Base-by-base conservation (phyloP, 1,140 invertebrate species). In the Aleiodes sp. region DNA sequence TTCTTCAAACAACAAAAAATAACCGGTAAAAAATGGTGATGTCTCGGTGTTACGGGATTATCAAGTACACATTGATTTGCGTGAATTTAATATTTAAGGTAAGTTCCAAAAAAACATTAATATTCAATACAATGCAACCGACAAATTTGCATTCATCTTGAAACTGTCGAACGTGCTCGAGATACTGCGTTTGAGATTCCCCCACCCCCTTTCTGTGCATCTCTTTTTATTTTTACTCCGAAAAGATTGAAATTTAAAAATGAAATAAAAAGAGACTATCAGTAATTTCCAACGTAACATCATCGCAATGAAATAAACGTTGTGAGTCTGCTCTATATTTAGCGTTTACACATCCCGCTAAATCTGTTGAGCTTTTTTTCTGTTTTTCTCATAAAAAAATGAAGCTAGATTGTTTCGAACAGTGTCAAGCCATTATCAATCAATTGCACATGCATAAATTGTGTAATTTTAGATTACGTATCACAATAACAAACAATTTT, bases 21-120 rank as follows among this genome's bases (percentile, higher is more conserved):
- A 52, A 52, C 21, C 21, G 46, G 46, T 52, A 26, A 52, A 52
- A 76, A 63, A 92, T 92, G 91, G 90, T 89, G 79, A 79, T 91
- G 39, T 87, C 86, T 68, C 88, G 89, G 71, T 93, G 91, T 86
- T 92, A 90, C 84, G 88, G 88, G 62, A 84, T 89, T 75, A 87
- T 92, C 72, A 93, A 93, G 83, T 93, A 90, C 78, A 82, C 92
- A 29, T 87, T 92, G 70, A 87, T 92, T 66, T 82, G 91, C 70
- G 86, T 93, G 72, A 93, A 93, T 80, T 80, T 93, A 28, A 83
- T 93, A 78, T 92, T 93, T 85, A 91, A 90, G 91, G 91, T 92
- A 87, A 90, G 90, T 66, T 60, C n/a, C 39, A 24, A 21, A 31
- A 41, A 19, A 21, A 33, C 14, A 35, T 14, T 62, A 12, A 4